Conservation (phyloP, 2,113 vertebrate species). For the Pyrgilauda ruficollis region DNA sequence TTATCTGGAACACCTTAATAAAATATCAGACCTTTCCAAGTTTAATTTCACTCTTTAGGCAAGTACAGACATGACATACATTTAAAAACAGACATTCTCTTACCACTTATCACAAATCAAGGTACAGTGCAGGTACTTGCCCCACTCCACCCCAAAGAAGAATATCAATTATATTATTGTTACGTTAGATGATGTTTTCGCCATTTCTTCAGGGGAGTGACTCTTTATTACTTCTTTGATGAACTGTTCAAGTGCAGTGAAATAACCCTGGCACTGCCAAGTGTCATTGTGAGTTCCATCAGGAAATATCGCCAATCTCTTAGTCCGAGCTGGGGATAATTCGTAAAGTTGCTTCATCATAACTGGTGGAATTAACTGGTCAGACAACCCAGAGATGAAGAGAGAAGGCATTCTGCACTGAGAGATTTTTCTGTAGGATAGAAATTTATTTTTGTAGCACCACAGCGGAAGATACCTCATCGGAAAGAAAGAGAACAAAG, state of each 20-base stretch:
- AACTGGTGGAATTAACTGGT: slow-evolving; percentile 96
- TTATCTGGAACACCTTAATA: slow-evolving; percentile 55
- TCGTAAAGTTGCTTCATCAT: slow-evolving; percentile 99
- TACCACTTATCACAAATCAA: slow-evolving; percentile 66
- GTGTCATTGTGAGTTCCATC: slow-evolving; percentile 99
- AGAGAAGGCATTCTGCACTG: slow-evolving; percentile 97
- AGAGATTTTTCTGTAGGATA: slow-evolving; percentile 91
- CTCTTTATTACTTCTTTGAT: slow-evolving; percentile 93
- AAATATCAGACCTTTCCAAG: slow-evolving; percentile 60
- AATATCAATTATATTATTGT: slow-evolving; percentile 86
- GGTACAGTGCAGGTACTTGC: slow-evolving; percentile 48
- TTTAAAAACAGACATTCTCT: slow-evolving; percentile 69
- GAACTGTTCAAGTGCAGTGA: slow-evolving; percentile 94
- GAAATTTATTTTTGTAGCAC: slow-evolving; percentile 98
- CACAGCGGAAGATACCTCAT: slow-evolving; percentile 94
- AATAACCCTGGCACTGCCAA: slow-evolving; percentile 99
- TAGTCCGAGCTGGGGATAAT: slow-evolving; percentile 96
- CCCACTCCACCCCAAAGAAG: neutral
- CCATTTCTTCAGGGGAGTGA: slow-evolving; percentile 88
- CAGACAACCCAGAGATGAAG: slow-evolving; percentile 95
- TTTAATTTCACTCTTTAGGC: slow-evolving; percentile 73
- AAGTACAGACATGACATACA: slow-evolving; percentile 65
- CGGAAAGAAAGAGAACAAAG: slow-evolving; percentile 95
- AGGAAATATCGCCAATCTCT: slow-evolving; percentile 93
- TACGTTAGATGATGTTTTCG: slow-evolving; percentile 87